phyloP scores from a whole-genome alignment of 2,888 invertebrate genomes.

The Steinernema scapterisci region DNA sequence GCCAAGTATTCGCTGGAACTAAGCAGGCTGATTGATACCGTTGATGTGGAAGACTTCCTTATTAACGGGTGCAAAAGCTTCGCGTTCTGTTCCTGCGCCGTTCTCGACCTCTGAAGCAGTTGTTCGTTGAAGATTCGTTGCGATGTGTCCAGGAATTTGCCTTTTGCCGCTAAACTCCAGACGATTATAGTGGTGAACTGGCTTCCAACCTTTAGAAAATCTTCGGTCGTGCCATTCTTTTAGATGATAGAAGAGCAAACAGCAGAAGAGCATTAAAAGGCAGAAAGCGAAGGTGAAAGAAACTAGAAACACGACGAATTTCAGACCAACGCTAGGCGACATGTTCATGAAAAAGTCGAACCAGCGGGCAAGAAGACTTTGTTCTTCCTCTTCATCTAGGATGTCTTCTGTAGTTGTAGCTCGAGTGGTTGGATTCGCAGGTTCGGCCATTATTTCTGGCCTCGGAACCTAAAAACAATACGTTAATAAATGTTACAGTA shows the following conservation, averaged over 20 bases:
- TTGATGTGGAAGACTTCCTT: not conserved
- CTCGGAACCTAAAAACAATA: not conserved
- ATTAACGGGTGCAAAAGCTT: not conserved
- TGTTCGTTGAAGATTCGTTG: constrained; percentile 58
- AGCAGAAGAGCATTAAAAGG: constrained; percentile 35
- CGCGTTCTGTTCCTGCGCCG: not conserved
- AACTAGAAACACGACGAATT: constrained; percentile 35
- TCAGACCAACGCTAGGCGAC: constrained; percentile 34
- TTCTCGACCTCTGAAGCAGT: not conserved
- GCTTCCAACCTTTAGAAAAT: not conserved
- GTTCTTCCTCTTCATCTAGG: constrained; percentile 24
- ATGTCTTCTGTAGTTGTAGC: not conserved
- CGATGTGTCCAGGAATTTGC: constrained; percentile 56
- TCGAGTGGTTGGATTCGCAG: not conserved
- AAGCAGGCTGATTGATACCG: not conserved
- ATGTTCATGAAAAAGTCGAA: constrained; percentile 2
- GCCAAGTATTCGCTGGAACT: not conserved
- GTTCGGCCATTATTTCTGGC: not conserved
- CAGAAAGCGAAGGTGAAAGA: constrained; percentile 31
- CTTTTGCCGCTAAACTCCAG: constrained; percentile 44
- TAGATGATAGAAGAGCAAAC: constrained; percentile 27
- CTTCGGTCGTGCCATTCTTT: constrained; percentile 34
- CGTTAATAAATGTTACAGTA: too few species aligned
- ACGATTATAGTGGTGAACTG: not conserved
- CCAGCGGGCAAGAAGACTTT: not conserved